These are phyloP conservation scores for Dasysyrphus tricinctus DNA, from an alignment of 2,888 invertebrate genomes.

Conservation along the genomic window DNA sequence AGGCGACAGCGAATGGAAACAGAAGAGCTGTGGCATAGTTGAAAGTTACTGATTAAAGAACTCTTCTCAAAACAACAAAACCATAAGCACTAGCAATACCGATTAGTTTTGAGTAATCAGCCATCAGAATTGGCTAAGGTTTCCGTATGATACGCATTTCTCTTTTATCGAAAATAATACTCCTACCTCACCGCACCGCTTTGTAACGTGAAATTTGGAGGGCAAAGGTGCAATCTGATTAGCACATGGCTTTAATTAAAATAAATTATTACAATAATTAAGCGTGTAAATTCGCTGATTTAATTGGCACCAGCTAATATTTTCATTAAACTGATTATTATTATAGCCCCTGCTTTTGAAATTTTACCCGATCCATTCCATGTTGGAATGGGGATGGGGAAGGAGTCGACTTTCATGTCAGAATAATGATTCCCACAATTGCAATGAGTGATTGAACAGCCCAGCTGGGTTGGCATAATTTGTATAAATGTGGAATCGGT, in stretches of 20 bases:
- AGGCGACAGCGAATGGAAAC: not conserved
- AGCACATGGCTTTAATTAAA: constrained; percentile 66
- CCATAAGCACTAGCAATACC: constrained; percentile 9
- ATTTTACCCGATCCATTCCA: constrained; percentile 26
- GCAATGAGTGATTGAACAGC: constrained; percentile 29
- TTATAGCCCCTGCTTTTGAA: constrained; percentile 51
- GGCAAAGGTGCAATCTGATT: constrained; percentile 62
- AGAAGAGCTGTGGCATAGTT: not conserved
- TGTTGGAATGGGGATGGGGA: not conserved
- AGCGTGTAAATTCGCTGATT: constrained; percentile 57
- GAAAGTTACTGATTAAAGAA: constrained; percentile 50
- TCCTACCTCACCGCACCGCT: not conserved
- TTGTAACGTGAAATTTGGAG: not conserved
- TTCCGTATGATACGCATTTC: constrained; percentile 21
- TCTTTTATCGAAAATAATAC: constrained; percentile 10
- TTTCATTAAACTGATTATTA: constrained; percentile 64
- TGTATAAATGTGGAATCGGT: not conserved
- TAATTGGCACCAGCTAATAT: constrained; percentile 64
- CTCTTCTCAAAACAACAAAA: constrained; percentile 21
- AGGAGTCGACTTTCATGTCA: constrained; percentile 11
- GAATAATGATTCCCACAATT: constrained; percentile 27
- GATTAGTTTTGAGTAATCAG: constrained; percentile 39
- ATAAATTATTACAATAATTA: constrained; percentile 69
- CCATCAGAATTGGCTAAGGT: constrained; percentile 8
- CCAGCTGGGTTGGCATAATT: not conserved